Evolutionary conservation across 1,140 invertebrate species (phyloP).

Genomic region (Leptopilina boulardi): DNA sequence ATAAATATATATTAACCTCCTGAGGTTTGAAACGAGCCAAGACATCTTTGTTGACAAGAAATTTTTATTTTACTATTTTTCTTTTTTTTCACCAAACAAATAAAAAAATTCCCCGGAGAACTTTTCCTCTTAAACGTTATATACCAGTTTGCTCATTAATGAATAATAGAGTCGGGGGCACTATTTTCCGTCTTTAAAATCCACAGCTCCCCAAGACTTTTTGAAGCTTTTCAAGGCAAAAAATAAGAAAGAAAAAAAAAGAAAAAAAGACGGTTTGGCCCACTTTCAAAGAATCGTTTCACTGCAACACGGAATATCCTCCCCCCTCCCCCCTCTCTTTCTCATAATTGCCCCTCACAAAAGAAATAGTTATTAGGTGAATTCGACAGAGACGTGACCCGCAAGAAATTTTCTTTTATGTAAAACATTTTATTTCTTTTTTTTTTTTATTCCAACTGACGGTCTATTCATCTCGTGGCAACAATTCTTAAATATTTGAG

Average conservation of each 20-base stretch:
- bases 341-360: not conserved
- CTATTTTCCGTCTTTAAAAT: not conserved
- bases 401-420: not conserved
- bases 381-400: not conserved
- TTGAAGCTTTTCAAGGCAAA: not conserved
- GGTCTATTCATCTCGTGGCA: not conserved
- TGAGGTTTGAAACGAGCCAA: slow-evolving; percentile 61
- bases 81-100: too few species aligned
- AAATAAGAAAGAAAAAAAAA: not conserved
- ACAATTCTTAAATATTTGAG: not conserved
- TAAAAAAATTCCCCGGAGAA: slow-evolving; percentile 56
- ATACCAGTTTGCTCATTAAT: slow-evolving; percentile 50
- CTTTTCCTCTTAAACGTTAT: slow-evolving; percentile 53
- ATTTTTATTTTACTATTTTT: slow-evolving; percentile 34
- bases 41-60: slow-evolving; percentile 56
- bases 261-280: not conserved
- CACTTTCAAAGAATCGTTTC: not conserved
- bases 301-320: not conserved
- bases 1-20: slow-evolving; percentile 67
- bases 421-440: too few species aligned
- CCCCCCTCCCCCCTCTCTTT: too few species aligned
- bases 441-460: not conserved
- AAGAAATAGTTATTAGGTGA: slow-evolving; percentile 2
- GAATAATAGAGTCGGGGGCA: not conserved
- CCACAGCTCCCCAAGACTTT: not conserved